phyloP scores from a whole-genome alignment of 1,140 invertebrate species.

The Bombus impatiens region DNA sequence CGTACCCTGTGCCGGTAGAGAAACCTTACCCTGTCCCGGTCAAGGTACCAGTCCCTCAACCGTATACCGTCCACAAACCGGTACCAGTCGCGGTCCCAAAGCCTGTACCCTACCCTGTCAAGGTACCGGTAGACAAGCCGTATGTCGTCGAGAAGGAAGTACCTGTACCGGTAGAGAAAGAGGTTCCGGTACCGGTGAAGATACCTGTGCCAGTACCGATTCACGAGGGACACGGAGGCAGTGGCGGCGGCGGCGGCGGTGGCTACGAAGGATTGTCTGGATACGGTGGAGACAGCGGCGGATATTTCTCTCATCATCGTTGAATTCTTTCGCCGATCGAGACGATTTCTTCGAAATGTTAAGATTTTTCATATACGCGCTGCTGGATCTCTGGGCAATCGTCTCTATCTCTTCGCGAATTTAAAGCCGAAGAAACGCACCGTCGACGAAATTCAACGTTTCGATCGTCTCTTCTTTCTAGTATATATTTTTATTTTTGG shows the following conservation, averaged over 20 bases:
- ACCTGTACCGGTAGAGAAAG: slow-evolving; percentile 88
- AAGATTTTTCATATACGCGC: background rate
- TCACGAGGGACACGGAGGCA: slow-evolving; percentile 71
- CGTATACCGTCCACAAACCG: slow-evolving; percentile 89
- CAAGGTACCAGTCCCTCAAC: slow-evolving; percentile 90
- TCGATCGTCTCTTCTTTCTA: background rate
- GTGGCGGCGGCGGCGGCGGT: slow-evolving; percentile 36
- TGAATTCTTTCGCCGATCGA: background rate
- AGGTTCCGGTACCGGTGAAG: slow-evolving; percentile 89
- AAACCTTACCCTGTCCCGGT: slow-evolving; percentile 90
- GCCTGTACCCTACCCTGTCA: slow-evolving; percentile 89
- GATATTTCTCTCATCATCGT: slow-evolving; percentile 33
- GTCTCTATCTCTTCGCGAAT: background rate
- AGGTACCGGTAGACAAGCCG: slow-evolving; percentile 90
- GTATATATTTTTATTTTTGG: background rate
- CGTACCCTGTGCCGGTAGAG: slow-evolving; percentile 90
- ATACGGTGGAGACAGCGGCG: slow-evolving; percentile 14
- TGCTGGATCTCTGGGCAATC: slow-evolving; percentile 29
- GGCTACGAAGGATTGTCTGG: slow-evolving; percentile 33
- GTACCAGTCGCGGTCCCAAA: slow-evolving; percentile 86
- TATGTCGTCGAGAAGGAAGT: slow-evolving; percentile 90
- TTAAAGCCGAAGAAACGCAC: background rate
- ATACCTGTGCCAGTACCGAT: slow-evolving; percentile 85
- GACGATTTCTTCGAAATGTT: slow-evolving; percentile 19
- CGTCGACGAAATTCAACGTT: slow-evolving; percentile 8